Base-by-base conservation (phyloP, 2,797 vertebrate genomes). In the Tinamus major region DNA sequence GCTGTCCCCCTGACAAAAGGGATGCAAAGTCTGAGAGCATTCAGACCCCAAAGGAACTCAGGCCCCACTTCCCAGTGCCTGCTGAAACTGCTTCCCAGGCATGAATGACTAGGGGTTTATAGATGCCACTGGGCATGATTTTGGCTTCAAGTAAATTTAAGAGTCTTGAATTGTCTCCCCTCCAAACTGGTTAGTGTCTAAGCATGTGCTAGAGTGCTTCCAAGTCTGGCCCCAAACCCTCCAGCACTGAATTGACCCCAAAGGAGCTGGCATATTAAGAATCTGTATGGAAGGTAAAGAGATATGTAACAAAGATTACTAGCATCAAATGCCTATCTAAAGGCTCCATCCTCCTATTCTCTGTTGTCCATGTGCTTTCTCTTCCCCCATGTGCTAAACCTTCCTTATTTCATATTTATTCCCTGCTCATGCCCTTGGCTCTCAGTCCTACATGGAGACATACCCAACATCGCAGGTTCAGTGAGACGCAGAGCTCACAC, bases 191-290 rank as follows among this genome's bases (percentile, higher is more conserved):
- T 58, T n/a, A 6, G 79, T 42, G 23, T 46, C 41, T 62, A 37
- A 62, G 42, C 26, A 14, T 0, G 6, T 41, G 20, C 35, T 17
- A 24, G 21, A 35, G 48, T 9, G 1, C 33, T 72, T 64, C 27
- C 79, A 42, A 79, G 84, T 41, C 65, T 8, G 7, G 61, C 15
- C 17, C 7, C 35, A 8, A 3, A 3, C 9, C 2, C 6, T 7
- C 39, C 7, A 2, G 31, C 21, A 2, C 79, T 6, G 35, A 26
- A 9, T 68, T 79, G 68, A n/a, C 48, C 13, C 37, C n/a, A 63
- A 18, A 5, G 63, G 9, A 69, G 49, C 85, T 69, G 69, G 8
- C 37, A 27, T 63, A 1, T 2, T 9, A 44, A 69, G 56, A 69
- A 33, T 51, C 29, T 64, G 90, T 49, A 4, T 27, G 79, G 49